Evolutionary conservation across 2,888 invertebrate genomes (phyloP), one percentile per base, ranked within the genome.

Genomic region (Cheilosia variabilis): DNA sequence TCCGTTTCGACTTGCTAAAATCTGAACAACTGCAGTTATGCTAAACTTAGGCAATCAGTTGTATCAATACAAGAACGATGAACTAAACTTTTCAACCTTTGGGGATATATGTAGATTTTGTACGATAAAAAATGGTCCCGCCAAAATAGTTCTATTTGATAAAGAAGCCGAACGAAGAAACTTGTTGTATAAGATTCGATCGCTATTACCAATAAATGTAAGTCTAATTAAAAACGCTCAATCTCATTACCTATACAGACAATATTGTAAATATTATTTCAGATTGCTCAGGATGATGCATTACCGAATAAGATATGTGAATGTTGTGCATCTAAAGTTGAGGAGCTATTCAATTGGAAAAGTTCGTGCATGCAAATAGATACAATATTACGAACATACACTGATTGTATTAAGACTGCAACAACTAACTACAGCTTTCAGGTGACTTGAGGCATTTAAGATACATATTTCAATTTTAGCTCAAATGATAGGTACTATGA

Each of bases 291-390:
- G 91, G 95, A 95, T 91, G 95, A 95, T 92, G 94, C 94, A 89
- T 92, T 95, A 88, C 95, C 95, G 69, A 95, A 95, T 93, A 95
- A 95, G 92, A 95, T 95, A 90, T 95, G 95, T 91, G 95, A 95
- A 91, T 93, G 94, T 69, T 95, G 95, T 91, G 93, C 95, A 87
- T 94, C 94, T 60, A 93, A 94, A 60, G 91, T 95, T 89, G 95
- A 95, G 82, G 94, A 95, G 91, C 93, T 95, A 87, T 95, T 94
- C 91, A 95, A 95, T 89, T 95, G 95, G 94, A 93, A 95, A 31
- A 94, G 94, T 89, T 94, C 93, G 90, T 95, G 94, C 89, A 93
- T 95, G 89, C 94, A 94, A 88, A 95, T 95, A 7, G 95, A 95
- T 91, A 94, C 94, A 15, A 94, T 95, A 88, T 92, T 95, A 79